phyloP scores from a whole-genome alignment of 2,797 vertebrate genomes.

The Acanthopagrus latus region DNA sequence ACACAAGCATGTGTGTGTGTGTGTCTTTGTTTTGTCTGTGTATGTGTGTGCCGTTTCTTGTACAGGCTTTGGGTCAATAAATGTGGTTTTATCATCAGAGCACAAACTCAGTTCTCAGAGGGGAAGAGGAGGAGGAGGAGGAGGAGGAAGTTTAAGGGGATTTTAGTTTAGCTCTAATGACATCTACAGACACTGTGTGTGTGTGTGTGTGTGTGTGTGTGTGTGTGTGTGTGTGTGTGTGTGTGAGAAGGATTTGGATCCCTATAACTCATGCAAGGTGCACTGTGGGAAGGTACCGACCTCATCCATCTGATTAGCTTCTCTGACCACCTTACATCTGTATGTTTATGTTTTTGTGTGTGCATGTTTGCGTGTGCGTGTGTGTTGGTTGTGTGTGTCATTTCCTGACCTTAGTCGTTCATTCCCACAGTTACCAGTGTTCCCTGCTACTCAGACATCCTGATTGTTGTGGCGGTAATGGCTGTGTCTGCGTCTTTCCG shows the following conservation, averaged over 20 bases:
- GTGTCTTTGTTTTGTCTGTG: slow-evolving; percentile 23
- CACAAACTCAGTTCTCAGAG: slow-evolving; percentile 57
- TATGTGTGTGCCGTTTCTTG: slow-evolving; percentile 34
- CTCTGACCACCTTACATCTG: slow-evolving; percentile 27
- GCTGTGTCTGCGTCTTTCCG: not conserved
- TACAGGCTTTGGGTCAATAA: slow-evolving; percentile 58
- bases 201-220: slow-evolving; percentile 18
- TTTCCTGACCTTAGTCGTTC: slow-evolving; percentile 40
- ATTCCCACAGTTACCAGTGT: slow-evolving; percentile 58
- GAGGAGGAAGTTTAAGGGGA: slow-evolving; percentile 62
- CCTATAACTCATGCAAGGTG: slow-evolving; percentile 46
- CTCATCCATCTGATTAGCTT: slow-evolving; percentile 28
- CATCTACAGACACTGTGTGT: slow-evolving; percentile 64
- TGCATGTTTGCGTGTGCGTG: slow-evolving; percentile 6
- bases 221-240: slow-evolving; percentile 23
- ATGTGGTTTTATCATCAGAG: slow-evolving; percentile 75
- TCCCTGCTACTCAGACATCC: slow-evolving; percentile 17
- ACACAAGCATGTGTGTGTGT: slow-evolving; percentile 33
- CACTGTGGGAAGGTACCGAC: slow-evolving; percentile 46
- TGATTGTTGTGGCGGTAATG: slow-evolving; percentile 13
- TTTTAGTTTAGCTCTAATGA: slow-evolving; percentile 68
- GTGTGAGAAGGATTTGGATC: slow-evolving; percentile 17
- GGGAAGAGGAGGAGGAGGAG: slow-evolving; percentile 53
- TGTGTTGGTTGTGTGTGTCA: not conserved
- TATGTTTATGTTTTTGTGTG: slow-evolving; percentile 12